Base-by-base conservation (phyloP, 2,888 invertebrate species). In the Bhutanitis thaidina region DNA sequence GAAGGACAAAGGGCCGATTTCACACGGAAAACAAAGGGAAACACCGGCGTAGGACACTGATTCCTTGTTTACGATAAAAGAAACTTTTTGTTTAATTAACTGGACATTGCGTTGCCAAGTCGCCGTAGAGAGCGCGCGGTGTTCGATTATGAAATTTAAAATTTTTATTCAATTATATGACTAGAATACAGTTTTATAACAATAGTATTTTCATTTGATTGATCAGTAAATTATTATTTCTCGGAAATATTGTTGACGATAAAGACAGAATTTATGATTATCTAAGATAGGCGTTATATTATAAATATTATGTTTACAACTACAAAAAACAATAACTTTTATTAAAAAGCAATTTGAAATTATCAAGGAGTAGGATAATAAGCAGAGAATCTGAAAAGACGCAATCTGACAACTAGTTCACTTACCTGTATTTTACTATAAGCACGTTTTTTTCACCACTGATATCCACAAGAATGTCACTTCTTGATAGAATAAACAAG, bases 1-100 rank as follows among this genome's bases (percentile, higher is more conserved):
- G 74, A 84, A 80, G 85, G 86, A 88, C 87, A 86, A 88, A 87
- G 88, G 80, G 81, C 80, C 71, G 73, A 80, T 82, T 83, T 80
- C 74, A 77, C 74, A 76, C 73, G 73, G 78, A 86, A 88, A 85
- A 88, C 86, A 88, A 87, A 87, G 85, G 75, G 78, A 80, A 79
- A 81, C 58, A 74, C 88, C 87, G 86, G 87, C 71, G 54, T 61
- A 57, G 71, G 66, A 77, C 69, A 73, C 77, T 69, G 72, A 76
- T 64, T 65, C 69, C 67, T 71, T 74, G 71, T 75, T 67, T 70
- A 69, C 69, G 66, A 72, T 52, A 52, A 72, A 74, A 49, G 59
- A 45, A 71, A 61, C 74, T 77, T 63, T 56, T 69, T 64, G 68
- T 69, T 64, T 69, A 69, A 77, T 69, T 70, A 71, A 73, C 68